A percentile compares a stretch with the other conserved stretches of the same genome.
Evolutionary conservation across 1,140 invertebrate species (phyloP).

Genomic region (Arctopsyche grandis): DNA sequence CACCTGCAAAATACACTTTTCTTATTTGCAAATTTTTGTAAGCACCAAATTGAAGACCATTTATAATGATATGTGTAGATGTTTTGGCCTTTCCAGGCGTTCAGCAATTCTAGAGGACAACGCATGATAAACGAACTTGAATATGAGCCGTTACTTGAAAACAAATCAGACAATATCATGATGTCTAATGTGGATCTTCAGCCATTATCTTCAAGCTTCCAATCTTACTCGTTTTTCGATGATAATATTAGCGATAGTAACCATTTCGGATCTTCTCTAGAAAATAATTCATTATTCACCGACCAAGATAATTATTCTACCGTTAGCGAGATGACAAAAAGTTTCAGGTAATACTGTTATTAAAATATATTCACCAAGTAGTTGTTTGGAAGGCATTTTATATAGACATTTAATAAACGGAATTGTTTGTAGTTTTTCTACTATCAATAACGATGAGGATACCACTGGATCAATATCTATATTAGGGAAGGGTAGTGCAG

Average conservation of each 20-base stretch:
- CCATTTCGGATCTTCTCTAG: conserved; percentile 24
- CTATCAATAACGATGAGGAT: conserved; percentile 46
- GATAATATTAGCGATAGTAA: conserved; percentile 2
- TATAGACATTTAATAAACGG: not conserved
- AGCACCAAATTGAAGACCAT: too few species aligned
- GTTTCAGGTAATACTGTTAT: conserved; percentile 41
- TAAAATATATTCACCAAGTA: not conserved
- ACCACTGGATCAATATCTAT: conserved; percentile 40
- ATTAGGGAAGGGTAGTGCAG: conserved; percentile 48
- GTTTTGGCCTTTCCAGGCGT: conserved; percentile 78
- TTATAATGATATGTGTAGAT: conserved; percentile 67
- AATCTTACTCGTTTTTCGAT: conserved; percentile 21
- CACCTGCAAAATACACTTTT: too few species aligned
- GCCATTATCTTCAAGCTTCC: conserved; percentile 3
- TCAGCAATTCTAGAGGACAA: conserved; percentile 67
- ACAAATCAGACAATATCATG: conserved; percentile 30
- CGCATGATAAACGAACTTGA: conserved; percentile 66
- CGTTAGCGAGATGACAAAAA: conserved; percentile 38
- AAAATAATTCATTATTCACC: conserved; percentile 41
- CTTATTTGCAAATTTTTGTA: too few species aligned
- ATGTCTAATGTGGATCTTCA: conserved; percentile 12
- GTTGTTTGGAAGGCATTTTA: not conserved
- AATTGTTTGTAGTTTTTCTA: conserved; percentile 34
- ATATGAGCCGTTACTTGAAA: conserved; percentile 29
- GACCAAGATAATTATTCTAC: conserved; percentile 41